These are phyloP conservation scores for Clarias macrocephalus DNA, from an alignment of 2,113 vertebrate genomes.

Conservation along the genomic window DNA sequence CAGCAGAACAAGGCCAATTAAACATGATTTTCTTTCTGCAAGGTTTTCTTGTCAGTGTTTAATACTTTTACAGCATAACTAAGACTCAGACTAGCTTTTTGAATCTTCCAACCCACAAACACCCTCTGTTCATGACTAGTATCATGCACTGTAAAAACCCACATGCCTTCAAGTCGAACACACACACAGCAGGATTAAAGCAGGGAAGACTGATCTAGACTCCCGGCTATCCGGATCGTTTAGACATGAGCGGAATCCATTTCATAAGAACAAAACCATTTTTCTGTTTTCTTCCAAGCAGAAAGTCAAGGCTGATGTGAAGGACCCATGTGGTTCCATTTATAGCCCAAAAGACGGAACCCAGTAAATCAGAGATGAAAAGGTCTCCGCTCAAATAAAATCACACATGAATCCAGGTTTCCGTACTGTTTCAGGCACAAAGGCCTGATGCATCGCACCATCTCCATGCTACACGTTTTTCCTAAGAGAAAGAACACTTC, in stretches of 20 bases:
- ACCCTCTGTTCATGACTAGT: background rate
- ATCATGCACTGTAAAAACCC: background rate
- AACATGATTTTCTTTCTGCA: background rate
- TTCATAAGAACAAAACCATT: conserved; percentile 32
- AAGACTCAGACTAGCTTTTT: background rate
- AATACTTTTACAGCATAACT: background rate
- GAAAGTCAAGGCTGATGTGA: conserved; percentile 72
- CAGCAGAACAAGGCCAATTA: background rate
- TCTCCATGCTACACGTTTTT: conserved; percentile 26
- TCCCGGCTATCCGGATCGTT: conserved; percentile 44
- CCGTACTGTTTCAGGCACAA: conserved; percentile 27
- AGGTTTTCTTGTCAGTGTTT: background rate
- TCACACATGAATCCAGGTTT: conserved; percentile 74
- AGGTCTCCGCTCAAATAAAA: conserved; percentile 85
- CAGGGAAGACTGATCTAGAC: conserved; percentile 27
- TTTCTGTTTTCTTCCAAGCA: conserved; percentile 27
- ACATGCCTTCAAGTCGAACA: background rate
- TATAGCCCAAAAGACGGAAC: conserved; percentile 76
- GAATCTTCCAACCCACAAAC: background rate
- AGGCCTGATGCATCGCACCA: conserved; percentile 20
- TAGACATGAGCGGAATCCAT: conserved; percentile 41
- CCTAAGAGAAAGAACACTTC: conserved; percentile 35
- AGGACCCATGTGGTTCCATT: conserved; percentile 83
- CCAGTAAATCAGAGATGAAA: conserved; percentile 88
- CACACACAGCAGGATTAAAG: conserved; percentile 36